These are phyloP conservation scores for Phanerotoma sp. DNA, from an alignment of 2,888 invertebrate genomes.

Conservation along the genomic window DNA sequence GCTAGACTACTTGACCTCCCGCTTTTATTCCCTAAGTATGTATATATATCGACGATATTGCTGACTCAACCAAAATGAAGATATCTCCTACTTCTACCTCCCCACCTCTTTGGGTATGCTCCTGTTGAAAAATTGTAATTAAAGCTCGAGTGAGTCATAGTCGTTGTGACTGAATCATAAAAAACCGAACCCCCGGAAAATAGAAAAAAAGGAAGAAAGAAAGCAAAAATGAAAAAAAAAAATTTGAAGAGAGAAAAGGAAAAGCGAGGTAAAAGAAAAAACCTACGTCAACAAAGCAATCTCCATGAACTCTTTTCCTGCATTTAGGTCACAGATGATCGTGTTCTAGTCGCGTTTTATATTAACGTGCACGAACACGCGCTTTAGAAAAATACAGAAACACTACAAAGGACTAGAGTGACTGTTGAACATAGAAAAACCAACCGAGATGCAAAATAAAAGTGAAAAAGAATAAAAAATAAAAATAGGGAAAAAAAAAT, in stretches of 20 bases:
- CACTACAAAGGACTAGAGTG: neutral
- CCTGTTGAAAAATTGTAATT: conserved; percentile 4
- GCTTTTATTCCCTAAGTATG: neutral
- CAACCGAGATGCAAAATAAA: neutral
- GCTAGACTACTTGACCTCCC: neutral
- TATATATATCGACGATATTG: neutral
- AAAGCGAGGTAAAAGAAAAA: neutral
- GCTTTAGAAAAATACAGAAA: neutral
- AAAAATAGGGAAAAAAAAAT: too few relatives aligned
- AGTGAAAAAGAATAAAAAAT: too few relatives aligned
- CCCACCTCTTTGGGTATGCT: neutral
- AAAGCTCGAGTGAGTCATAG: conserved; percentile 6
- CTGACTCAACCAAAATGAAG: neutral
- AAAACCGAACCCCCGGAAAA: neutral
- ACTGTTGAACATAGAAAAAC: neutral
- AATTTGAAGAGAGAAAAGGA: neutral
- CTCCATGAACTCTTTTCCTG: neutral
- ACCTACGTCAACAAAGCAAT: neutral
- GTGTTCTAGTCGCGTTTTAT: neutral
- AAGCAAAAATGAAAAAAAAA: neutral
- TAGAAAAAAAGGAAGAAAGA: neutral
- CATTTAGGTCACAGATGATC: neutral
- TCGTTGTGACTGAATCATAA: neutral
- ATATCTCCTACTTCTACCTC: neutral
- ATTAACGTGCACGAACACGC: neutral